phyloP scores from a whole-genome alignment of 2,888 invertebrate species.

The Halictus quadricinctus region DNA sequence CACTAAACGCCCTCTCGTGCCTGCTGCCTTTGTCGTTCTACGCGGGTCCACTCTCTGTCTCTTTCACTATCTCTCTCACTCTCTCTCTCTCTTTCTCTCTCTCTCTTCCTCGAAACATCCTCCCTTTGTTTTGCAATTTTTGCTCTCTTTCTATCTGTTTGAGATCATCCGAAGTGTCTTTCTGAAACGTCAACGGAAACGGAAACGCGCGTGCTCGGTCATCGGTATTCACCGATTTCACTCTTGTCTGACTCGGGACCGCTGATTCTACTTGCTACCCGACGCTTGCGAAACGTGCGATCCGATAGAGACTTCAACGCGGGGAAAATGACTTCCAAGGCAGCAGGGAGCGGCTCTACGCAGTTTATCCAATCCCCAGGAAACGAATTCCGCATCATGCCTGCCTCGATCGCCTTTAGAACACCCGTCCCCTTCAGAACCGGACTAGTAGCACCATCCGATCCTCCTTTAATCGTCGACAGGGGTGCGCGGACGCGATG shows the following conservation, averaged over 20 bases:
- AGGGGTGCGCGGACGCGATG: slow-evolving; percentile 55
- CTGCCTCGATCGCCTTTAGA: slow-evolving; percentile 76
- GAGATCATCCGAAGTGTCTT: background rate
- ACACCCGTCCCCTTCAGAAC: slow-evolving; percentile 61
- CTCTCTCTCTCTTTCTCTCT: background rate
- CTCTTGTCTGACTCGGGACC: background rate
- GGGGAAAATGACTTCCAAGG: slow-evolving; percentile 55
- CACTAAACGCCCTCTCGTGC: slow-evolving; percentile 68
- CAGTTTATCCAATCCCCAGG: slow-evolving; percentile 71
- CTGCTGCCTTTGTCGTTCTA: slow-evolving; percentile 70
- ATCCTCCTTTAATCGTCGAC: slow-evolving; percentile 40
- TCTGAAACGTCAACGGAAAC: background rate
- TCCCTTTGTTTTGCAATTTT: background rate
- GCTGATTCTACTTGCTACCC: background rate
- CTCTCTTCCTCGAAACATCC: background rate
- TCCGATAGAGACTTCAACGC: background rate
- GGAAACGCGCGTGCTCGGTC: background rate
- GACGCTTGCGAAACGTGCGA: background rate
- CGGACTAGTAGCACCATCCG: slow-evolving; percentile 55
- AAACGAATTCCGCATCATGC: slow-evolving; percentile 76
- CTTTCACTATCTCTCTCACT: background rate
- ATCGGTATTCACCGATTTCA: background rate
- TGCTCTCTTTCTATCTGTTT: too few relatives aligned
- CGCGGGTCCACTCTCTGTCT: background rate
- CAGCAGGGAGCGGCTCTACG: slow-evolving; percentile 73